Evolutionary conservation across 1,140 invertebrate genomes (phyloP).

Genomic region (Leguminivora glycinivorella): DNA sequence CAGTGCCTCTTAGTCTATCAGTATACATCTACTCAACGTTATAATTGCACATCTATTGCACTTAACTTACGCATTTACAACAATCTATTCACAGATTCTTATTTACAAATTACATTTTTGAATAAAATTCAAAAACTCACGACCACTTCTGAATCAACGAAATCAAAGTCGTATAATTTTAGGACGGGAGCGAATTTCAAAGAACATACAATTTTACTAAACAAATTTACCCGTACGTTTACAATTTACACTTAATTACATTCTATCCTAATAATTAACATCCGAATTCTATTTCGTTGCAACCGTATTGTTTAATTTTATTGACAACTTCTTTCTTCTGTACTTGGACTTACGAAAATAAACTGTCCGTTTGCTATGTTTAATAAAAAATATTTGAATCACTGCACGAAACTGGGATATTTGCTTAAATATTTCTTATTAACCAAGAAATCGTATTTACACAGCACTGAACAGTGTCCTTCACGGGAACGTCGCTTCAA

Average conservation of each 20-base stretch:
- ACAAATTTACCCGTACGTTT: conserved; percentile 40
- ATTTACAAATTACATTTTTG: conserved; percentile 56
- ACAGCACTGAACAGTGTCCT: conserved; percentile 9
- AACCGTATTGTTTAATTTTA: conserved; percentile 41
- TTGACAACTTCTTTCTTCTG: conserved; percentile 38
- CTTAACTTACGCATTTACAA: conserved; percentile 79
- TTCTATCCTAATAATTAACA: conserved; percentile 35
- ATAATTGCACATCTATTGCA: conserved; percentile 77
- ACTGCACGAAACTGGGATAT: neutral
- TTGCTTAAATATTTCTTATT: conserved; percentile 2
- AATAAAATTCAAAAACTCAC: conserved; percentile 30
- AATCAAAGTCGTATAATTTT: conserved; percentile 58
- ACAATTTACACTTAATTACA: conserved; percentile 40
- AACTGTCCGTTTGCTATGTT: neutral
- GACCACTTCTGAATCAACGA: conserved; percentile 1
- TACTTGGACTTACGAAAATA: conserved; percentile 1
- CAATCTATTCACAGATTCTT: conserved; percentile 70
- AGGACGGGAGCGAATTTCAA: conserved; percentile 67
- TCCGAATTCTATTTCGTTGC: conserved; percentile 62
- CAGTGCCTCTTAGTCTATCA: conserved; percentile 58
- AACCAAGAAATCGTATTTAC: conserved; percentile 13
- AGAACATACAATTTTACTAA: conserved; percentile 48
- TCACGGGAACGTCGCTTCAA: conserved; percentile 28
- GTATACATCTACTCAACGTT: conserved; percentile 76
- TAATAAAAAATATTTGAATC: conserved; percentile 3